These are phyloP conservation scores for Philotrypesis tridentata DNA, from an alignment of 1,140 invertebrate species.

Conservation along the genomic window DNA sequence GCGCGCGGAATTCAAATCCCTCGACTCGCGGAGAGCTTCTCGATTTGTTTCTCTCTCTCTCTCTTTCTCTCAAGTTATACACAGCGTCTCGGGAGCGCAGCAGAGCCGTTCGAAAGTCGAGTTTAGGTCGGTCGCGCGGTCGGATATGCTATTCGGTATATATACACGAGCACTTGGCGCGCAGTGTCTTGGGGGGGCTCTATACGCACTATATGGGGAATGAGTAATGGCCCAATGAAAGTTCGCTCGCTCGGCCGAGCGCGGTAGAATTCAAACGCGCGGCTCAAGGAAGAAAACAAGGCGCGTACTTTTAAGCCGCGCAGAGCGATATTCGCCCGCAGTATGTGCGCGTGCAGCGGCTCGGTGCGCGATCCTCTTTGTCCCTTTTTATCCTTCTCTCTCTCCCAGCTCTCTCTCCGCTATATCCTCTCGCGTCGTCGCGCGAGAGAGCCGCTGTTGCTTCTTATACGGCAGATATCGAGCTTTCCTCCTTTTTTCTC, in stretches of 20 bases:
- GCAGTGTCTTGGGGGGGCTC: conserved; percentile 48
- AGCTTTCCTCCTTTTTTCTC: not conserved
- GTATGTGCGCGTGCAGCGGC: not conserved
- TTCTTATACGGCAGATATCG: not conserved
- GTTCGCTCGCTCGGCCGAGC: conserved; percentile 13
- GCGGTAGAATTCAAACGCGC: conserved; percentile 61
- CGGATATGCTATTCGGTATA: not conserved
- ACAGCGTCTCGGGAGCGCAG: no score
- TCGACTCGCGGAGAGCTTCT: not conserved
- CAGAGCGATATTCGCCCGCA: conserved; percentile 9
- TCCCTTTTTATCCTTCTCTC: conserved; percentile 11
- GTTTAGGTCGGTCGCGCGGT: not conserved
- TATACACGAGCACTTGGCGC: conserved; percentile 50
- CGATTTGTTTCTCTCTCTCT: conserved; percentile 30
- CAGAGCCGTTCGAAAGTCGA: conserved; percentile 26
- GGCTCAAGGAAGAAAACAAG: not conserved
- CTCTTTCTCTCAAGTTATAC: no score
- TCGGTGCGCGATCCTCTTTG: not conserved
- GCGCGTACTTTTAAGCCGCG: conserved; percentile 25
- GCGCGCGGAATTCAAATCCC: conserved; percentile 16
- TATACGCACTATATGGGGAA: conserved; percentile 59
- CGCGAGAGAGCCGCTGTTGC: not conserved
- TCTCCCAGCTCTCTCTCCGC: no score
- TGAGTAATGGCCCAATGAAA: conserved; percentile 67
- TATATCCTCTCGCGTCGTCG: no score